phyloP scores from a whole-genome alignment of 2,888 invertebrate genomes.

The Xestia rhomboidea region DNA sequence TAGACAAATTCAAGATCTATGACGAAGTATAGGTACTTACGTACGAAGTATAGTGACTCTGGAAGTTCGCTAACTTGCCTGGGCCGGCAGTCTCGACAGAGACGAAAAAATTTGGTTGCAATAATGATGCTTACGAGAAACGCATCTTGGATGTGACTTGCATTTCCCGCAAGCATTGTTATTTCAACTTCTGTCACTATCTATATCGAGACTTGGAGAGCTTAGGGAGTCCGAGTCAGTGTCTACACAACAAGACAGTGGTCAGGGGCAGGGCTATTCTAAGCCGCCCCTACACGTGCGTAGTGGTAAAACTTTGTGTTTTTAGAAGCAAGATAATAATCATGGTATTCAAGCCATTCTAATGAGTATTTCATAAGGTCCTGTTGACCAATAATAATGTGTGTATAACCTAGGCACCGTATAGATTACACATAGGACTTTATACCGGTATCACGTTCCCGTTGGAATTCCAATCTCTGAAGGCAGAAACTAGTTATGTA shows the following conservation, averaged over 20 bases:
- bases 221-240: too few species aligned
- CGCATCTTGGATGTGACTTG: too few species aligned
- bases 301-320: constrained; percentile 5
- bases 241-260: constrained; percentile 45
- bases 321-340: neutral
- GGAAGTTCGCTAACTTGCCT: too few species aligned
- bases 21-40: too few species aligned
- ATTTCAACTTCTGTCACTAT: too few species aligned
- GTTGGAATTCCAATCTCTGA: neutral
- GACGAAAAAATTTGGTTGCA: too few species aligned
- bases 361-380: constrained; percentile 3
- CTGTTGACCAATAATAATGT: constrained; percentile 14
- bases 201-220: too few species aligned
- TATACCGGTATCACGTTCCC: neutral
- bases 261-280: constrained; percentile 41
- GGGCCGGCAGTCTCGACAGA: too few species aligned
- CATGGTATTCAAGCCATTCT: constrained; percentile 12
- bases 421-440: neutral
- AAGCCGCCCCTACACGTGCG: neutral
- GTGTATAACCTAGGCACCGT: constrained; percentile 13
- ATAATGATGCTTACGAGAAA: too few species aligned
- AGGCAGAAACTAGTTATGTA: neutral
- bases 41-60: too few species aligned
- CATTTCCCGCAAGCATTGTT: too few species aligned
- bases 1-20: too few species aligned